These are phyloP conservation scores for Dendronephthya gigantea DNA, from an alignment of 64 coral and sea anemone genomes.

Conservation along the genomic window DNA sequence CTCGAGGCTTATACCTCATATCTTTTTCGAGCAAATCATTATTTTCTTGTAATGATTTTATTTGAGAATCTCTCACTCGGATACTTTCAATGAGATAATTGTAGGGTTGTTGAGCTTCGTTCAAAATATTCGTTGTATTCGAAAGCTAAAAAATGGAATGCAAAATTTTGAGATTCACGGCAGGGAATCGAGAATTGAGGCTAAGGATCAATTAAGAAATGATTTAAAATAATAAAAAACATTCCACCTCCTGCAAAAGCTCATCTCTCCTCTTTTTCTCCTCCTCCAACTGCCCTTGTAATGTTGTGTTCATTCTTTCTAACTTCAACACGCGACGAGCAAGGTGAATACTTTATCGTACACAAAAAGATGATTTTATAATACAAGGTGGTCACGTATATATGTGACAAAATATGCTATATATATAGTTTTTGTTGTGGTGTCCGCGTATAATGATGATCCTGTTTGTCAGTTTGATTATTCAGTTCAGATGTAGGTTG, in stretches of 20 bases:
- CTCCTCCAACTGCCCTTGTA: slow-evolving; percentile 68
- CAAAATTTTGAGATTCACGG: too few species aligned
- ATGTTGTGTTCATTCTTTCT: slow-evolving; percentile 72
- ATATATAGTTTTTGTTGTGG: background rate
- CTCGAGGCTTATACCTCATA: too few species aligned
- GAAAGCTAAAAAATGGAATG: slow-evolving; percentile 40
- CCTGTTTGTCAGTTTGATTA: too few species aligned
- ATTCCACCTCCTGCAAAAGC: slow-evolving; percentile 69
- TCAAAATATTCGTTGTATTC: slow-evolving; percentile 67
- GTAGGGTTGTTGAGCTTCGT: slow-evolving; percentile 95
- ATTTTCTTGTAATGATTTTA: slow-evolving; percentile 69
- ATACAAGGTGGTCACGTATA: background rate
- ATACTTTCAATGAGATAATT: slow-evolving; percentile 98
- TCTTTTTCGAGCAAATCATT: slow-evolving; percentile 55
- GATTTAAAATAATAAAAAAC: background rate
- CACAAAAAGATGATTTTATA: background rate
- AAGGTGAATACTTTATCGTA: slow-evolving; percentile 61
- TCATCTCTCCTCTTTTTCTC: slow-evolving; percentile 65
- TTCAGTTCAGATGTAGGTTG: too few species aligned
- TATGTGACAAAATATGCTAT: too few species aligned
- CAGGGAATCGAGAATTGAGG: too few species aligned
- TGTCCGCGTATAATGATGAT: too few species aligned
- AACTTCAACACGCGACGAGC: slow-evolving; percentile 91
- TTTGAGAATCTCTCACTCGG: slow-evolving; percentile 59
- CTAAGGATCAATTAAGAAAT: too few species aligned